Evolutionary conservation across 2,113 vertebrate genomes (phyloP).

Genomic region (Trogon melanurus): DNA sequence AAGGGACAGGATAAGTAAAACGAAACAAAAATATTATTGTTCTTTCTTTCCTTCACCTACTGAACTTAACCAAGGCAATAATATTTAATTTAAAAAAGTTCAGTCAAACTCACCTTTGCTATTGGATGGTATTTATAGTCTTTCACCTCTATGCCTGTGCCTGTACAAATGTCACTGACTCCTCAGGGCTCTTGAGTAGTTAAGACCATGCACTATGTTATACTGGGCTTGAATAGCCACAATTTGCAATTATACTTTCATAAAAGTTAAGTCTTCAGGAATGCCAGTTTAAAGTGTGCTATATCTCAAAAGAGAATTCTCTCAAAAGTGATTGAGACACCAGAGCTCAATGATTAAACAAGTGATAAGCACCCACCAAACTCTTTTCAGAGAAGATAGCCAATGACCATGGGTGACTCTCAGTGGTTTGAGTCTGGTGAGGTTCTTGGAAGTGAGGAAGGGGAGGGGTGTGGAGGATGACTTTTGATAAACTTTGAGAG

Average conservation of each 20-base stretch:
- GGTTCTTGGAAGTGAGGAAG: no score
- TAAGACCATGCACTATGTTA: not conserved
- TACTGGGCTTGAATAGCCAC: not conserved
- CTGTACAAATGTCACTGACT: slow-evolving; percentile 37
- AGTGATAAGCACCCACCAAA: fast-evolving
- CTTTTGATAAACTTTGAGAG: no score
- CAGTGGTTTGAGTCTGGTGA: no score
- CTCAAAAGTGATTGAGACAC: not conserved
- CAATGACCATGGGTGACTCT: no score
- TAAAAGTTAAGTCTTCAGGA: not conserved
- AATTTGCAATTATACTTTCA: not conserved
- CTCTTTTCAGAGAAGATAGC: not conserved
- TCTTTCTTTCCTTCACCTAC: slow-evolving; percentile 10
- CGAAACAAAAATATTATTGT: slow-evolving; percentile 14
- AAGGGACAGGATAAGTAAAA: not conserved
- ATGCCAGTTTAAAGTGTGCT: not conserved
- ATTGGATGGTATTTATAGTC: slow-evolving; percentile 11
- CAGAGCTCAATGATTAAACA: not conserved
- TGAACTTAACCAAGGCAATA: slow-evolving; percentile 37
- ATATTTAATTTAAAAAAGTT: slow-evolving; percentile 53
- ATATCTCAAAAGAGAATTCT: not conserved
- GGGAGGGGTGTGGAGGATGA: no score
- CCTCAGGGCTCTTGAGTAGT: not conserved
- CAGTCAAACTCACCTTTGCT: slow-evolving; percentile 16
- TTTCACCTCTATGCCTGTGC: not conserved